phyloP scores from a whole-genome alignment of 30 jellyfish, hydroid and myxozoan species.

The Sanderia malayensis region DNA sequence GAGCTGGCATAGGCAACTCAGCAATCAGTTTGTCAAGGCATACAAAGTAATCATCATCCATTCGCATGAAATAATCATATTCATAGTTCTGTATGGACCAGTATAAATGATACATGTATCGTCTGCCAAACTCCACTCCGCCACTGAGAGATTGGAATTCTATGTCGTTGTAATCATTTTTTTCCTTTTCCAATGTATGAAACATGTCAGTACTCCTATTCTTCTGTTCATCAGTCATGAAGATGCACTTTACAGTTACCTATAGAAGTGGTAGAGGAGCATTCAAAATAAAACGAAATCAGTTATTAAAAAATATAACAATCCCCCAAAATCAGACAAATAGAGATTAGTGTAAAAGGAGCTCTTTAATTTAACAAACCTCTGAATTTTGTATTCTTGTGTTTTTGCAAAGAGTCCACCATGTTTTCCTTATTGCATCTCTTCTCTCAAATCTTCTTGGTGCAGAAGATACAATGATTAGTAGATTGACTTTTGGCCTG shows the following conservation, averaged over 20 bases:
- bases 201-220: constrained; percentile 1
- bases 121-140: constrained; percentile 81
- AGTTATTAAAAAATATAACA: too few species aligned
- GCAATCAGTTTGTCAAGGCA: constrained; percentile 48
- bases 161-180: constrained; percentile 38
- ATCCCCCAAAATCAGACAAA: too few species aligned
- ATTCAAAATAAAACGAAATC: too few species aligned
- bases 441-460: constrained; percentile 41
- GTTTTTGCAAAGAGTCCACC: constrained; percentile 42
- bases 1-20: constrained; percentile 45
- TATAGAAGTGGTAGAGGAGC: too few species aligned
- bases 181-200: constrained; percentile 22
- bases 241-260: constrained; percentile 72
- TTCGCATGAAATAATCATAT: constrained; percentile 73
- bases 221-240: constrained; percentile 65
- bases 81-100: constrained; percentile 74
- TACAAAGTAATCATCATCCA: constrained; percentile 83
- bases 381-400: not conserved
- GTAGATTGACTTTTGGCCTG: not conserved
- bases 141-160: constrained; percentile 60
- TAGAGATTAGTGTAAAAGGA: too few species aligned
- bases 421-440: constrained; percentile 38
- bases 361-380: too few species aligned
- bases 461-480: constrained; percentile 36
- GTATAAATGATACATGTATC: constrained; percentile 77